phyloP scores from a whole-genome alignment of 1,140 invertebrate species.

The Neotoxoptera formosana region DNA sequence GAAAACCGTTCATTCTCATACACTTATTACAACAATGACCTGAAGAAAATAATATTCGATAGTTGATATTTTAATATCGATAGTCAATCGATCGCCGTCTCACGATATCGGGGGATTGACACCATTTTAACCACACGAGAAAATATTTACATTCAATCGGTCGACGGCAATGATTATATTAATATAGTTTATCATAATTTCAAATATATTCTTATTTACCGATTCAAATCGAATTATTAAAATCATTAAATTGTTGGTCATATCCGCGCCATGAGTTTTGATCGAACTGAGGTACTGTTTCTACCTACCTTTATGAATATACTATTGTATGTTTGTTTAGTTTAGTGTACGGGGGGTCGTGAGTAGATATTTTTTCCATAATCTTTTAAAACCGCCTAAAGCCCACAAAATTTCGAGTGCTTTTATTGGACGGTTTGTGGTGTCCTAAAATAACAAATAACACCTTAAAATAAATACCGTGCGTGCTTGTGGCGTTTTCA shows the following conservation, averaged over 20 bases:
- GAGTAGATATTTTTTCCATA: constrained; percentile 10
- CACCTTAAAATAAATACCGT: constrained; percentile 15
- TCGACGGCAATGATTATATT: neutral
- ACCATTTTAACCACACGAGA: neutral
- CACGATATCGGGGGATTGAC: neutral
- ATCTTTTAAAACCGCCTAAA: neutral
- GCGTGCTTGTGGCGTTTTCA: neutral
- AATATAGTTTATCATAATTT: neutral
- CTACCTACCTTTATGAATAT: neutral
- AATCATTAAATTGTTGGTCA: neutral
- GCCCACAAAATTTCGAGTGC: neutral
- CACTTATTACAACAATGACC: neutral
- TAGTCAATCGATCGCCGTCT: neutral
- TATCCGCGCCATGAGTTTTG: neutral
- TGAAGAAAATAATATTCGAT: too few relatives aligned
- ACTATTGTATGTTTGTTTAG: neutral
- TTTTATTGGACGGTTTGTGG: neutral
- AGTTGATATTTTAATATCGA: too few relatives aligned
- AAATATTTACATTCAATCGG: neutral
- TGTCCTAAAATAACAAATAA: constrained; percentile 10
- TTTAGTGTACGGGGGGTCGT: neutral
- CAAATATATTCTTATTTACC: neutral
- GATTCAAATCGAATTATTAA: neutral
- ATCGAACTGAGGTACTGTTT: neutral
- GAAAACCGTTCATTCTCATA: neutral